A percentile compares a stretch with the other conserved stretches of the same genome.
These are phyloP conservation scores for Cliona cf. orientalis DNA, from an alignment of 37 sponge, comb jelly and placozoan species.

Conservation along the genomic window DNA sequence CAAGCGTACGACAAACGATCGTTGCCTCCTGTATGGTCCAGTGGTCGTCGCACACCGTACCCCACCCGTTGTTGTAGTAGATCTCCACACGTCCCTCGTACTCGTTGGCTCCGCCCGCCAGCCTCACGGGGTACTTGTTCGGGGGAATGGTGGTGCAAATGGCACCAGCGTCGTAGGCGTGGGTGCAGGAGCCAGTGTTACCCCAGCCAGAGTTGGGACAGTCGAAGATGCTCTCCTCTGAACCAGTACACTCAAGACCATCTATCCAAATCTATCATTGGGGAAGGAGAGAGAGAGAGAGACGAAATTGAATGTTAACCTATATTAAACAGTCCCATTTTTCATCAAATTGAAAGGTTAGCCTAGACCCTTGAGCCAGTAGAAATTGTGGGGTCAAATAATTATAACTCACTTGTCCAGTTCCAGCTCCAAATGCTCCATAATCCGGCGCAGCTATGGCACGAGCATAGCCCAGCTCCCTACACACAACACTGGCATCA, in stretches of 20 bases:
- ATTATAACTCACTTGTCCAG: conserved; percentile 15
- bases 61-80: conserved; percentile 41
- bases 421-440: conserved; percentile 24
- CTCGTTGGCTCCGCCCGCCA: conserved; percentile 14
- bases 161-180: conserved; percentile 27
- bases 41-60: conserved; percentile 67
- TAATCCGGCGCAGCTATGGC: conserved; percentile 10
- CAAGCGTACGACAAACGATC: conserved; percentile 22
- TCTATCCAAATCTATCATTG: conserved; percentile 60
- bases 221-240: conserved; percentile 42
- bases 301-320: not conserved
- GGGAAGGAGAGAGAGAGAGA: not conserved
- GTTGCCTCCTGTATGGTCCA: conserved; percentile 42
- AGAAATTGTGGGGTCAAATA: not conserved
- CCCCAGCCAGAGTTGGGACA: conserved; percentile 47
- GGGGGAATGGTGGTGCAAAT: conserved; percentile 31
- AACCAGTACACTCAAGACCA: conserved; percentile 51
- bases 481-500: conserved; percentile 46
- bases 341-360: not conserved
- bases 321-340: not conserved
- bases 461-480: conserved; percentile 49
- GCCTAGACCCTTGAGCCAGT: not conserved
- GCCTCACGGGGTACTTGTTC: conserved; percentile 27
- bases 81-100: conserved; percentile 6
- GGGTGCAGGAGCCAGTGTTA: conserved; percentile 1